Percentiles rank a stretch among this genome's conserved stretches.
Conservation (phyloP, 2,888 invertebrate species). For the Tuberolachnus salignus region DNA sequence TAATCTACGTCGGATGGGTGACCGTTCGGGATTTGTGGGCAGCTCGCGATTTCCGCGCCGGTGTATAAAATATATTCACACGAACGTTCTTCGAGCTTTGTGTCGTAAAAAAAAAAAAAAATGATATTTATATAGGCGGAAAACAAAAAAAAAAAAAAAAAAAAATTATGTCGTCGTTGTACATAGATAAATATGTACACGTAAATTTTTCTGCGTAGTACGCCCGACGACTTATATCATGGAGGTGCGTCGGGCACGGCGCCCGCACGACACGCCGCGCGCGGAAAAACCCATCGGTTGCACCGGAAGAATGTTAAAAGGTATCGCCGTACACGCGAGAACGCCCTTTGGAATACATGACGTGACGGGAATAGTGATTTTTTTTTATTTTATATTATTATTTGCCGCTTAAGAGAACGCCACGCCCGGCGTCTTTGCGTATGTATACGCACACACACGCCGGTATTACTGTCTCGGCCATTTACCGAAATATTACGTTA, state of each 20-base stretch:
- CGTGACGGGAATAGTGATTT: conserved; percentile 47
- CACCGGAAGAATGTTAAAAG: conserved; percentile 40
- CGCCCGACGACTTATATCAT: background rate
- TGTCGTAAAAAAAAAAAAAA: background rate
- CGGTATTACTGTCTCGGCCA: no score
- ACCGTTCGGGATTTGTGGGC: conserved; percentile 9
- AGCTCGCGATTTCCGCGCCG: background rate
- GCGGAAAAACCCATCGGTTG: conserved; percentile 29
- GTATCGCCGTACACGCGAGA: background rate
- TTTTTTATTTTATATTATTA: conserved; percentile 38
- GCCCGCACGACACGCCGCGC: background rate
- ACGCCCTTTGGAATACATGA: conserved; percentile 37
- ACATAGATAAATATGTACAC: no score
- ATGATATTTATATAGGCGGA: background rate
- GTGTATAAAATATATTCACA: background rate
- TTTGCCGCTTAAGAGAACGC: background rate
- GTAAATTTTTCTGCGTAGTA: background rate
- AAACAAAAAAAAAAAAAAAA: background rate
- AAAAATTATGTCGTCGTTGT: conserved; percentile 15
- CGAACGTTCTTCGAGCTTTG: background rate
- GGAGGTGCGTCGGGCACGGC: no score
- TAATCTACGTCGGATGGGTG: conserved; percentile 27
- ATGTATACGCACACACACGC: no score
- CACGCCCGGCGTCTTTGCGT: background rate
- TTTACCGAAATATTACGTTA: background rate